phyloP scores from a whole-genome alignment of 2,797 vertebrate species.

The Hydrocynus forskahlii region DNA sequence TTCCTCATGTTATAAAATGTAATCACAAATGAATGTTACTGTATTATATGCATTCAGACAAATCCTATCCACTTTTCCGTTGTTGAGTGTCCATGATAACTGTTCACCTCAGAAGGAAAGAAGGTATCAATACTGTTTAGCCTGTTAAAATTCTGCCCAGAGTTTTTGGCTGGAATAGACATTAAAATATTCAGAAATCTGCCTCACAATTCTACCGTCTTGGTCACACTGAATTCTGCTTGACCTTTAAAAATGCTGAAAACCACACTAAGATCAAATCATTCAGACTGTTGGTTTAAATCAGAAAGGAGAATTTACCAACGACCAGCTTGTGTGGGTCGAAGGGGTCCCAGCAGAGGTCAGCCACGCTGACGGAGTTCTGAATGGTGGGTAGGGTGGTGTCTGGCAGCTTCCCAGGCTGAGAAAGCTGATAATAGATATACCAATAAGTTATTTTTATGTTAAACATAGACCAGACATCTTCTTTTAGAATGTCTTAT shows the following conservation, averaged over 20 bases:
- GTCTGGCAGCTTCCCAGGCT: constrained; percentile 86
- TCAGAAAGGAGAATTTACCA: constrained; percentile 71
- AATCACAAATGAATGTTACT: neutral
- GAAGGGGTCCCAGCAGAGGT: constrained; percentile 94
- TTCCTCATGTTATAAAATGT: too few relatives aligned
- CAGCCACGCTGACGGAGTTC: constrained; percentile 83
- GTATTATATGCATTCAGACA: too few relatives aligned
- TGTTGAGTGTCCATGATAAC: too few relatives aligned
- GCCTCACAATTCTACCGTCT: neutral
- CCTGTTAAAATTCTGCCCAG: neutral
- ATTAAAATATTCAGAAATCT: neutral
- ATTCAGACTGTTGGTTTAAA: neutral
- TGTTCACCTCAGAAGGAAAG: too few relatives aligned
- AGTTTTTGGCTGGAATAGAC: neutral
- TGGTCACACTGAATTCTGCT: neutral
- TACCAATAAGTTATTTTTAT: neutral
- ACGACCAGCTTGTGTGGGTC: constrained; percentile 82
- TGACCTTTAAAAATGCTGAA: neutral
- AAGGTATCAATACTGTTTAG: neutral
- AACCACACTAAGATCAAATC: neutral
- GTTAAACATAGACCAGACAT: neutral
- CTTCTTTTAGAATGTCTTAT: neutral
- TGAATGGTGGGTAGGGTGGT: constrained; percentile 85
- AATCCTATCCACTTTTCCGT: too few relatives aligned
- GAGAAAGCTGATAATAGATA: constrained; percentile 78